Evolutionary conservation across 2,113 vertebrate species (phyloP), one percentile per base, ranked within the genome.

Genomic region (Chiloscyllium plagiosum): DNA sequence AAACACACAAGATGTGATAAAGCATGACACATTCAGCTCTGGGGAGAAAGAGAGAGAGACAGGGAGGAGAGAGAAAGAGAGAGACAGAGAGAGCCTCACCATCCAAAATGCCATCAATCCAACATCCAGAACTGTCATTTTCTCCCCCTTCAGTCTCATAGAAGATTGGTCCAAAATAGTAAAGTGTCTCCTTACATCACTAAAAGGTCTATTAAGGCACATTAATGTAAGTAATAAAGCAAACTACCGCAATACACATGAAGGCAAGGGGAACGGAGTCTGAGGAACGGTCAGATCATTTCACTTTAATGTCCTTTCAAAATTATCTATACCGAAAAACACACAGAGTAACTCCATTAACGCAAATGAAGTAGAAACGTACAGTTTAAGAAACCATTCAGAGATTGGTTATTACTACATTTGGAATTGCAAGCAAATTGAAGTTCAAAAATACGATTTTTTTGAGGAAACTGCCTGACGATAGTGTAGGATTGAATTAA

Each of bases 1-100:
- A 98, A 97, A 97, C 97, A 97, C 97, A 97, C 97, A 97, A 96
- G 97, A 97, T 97, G 97, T 97, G 97, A 98, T 97, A 98, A 98
- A 97, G 97, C 97, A 97, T 96, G 97, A 97, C 97, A 98, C 97
- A 97, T 98, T 97, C 97, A 97, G 97, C 97, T 96, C 96, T 96
- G 97, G 96, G 96, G 92, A 95, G 96, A 50, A 96, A 95, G 56
- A 96, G 96, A 87, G 37, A 66, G 19, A 19, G 95, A 83, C 56
- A 87, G 65, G 24, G 10, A 95, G 92, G 94, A 85, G 80, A 96
- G 95, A 95, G 96, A 95, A 96, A 96, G 96, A 78, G 8, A 12
- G 56, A 61, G 56, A 61, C 56, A 96, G 95, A 96, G 96, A 96
- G 26, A 22, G 42, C n/a, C 97, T 96, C 96, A 95, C 96, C 90